Base-by-base conservation (phyloP, 2,888 invertebrate genomes). In the Hirtodrosophila histrioides region DNA sequence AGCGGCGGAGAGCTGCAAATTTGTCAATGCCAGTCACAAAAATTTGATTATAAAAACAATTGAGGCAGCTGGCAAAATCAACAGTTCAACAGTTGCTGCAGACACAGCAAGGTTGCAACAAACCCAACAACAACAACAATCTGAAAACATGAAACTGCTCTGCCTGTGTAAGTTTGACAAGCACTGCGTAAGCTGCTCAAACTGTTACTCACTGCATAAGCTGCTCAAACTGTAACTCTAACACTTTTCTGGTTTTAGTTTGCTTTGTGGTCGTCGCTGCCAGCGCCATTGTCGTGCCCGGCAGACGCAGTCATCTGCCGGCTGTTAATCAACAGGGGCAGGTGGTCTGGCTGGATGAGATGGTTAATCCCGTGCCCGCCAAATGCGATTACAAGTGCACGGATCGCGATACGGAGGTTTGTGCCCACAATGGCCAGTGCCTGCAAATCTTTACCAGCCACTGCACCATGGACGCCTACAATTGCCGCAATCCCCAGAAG, bases 371-470 rank as follows among this genome's bases (percentile, higher is more conserved):
- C 1, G 63, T 79, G 41, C 78, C 72, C 3, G 56, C 64, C 7
- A 87, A 77, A 4, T 90, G 89, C 48, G 77, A 82, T 29, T 90
- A 64, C 43, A 67, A 66, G 11, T 90, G 88, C 48, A 66, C 77
- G 2, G 50, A 67, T 7, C 53, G 44, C 4, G 89, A 89, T 39
- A 9, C 70, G 0, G 50, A 69, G 3, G 68, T 83, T 0, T 90
- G 89, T 31, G 89, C 75, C 39, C 67, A 62, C 45, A 90, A 90
- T 45, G 89, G 89, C 9, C 88, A 83, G 40, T 89, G 89, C 53
- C 57, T 78, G 29, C 80, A 88, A 29, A 46, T 70, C 8, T 90
- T 89, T 61, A 78, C 77, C 7, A 86, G 83, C 9, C 57, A 54
- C 23, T 89, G 89, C 44, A 76, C 75, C 29, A 69, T 89, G 78